Base-by-base conservation (phyloP, 2,797 vertebrate genomes). In the Merluccius polli region DNA sequence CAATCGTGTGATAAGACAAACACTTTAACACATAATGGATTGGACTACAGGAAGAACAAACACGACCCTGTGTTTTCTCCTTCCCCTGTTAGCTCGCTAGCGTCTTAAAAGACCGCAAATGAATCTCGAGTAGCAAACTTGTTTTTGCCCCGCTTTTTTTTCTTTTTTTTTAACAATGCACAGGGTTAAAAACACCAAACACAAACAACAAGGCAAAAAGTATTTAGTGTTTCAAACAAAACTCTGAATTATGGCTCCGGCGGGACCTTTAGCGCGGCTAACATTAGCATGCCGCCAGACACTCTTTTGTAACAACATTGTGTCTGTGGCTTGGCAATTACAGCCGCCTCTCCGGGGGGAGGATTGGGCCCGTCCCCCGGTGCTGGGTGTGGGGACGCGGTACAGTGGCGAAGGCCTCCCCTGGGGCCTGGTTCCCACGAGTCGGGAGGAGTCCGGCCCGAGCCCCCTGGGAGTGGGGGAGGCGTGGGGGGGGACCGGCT, bases 221-320 rank as follows among this genome's bases (percentile, higher is more conserved):
- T 75, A 86, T 91, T 91, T 84, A 87, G 82, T 81, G 84, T 87
- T 87, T 86, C 81, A 87, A 88, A 89, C 73, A 82, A 86, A 91
- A 89, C 67, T 6, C 75, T 86, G 88, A 87, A 91, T 91, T 90
- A 90, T 81, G 86, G 85, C 67, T 89, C 90, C 88, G 85, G 78
- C 79, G 90, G 88, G 91, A 89, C 82, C 86, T 90, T 90, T 85
- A 87, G 87, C 88, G 79, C 71, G 74, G 90, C 89, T 91, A 93
- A 92, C 91, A 91, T 92, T 92, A 93, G 91, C 89, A 92, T 90
- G 92, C 77, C 83, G 88, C 88, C 88, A 91, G 90, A 92, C 88
- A 81, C 88, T 89, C 77, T 84, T 84, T 89, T 87, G 52, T 88
- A 87, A 91, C 87, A 85, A 86, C 85, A 83, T 85, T 80, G 75